Evolutionary conservation across 2,888 invertebrate species (phyloP).

Genomic region (Philhelius pedissequus): DNA sequence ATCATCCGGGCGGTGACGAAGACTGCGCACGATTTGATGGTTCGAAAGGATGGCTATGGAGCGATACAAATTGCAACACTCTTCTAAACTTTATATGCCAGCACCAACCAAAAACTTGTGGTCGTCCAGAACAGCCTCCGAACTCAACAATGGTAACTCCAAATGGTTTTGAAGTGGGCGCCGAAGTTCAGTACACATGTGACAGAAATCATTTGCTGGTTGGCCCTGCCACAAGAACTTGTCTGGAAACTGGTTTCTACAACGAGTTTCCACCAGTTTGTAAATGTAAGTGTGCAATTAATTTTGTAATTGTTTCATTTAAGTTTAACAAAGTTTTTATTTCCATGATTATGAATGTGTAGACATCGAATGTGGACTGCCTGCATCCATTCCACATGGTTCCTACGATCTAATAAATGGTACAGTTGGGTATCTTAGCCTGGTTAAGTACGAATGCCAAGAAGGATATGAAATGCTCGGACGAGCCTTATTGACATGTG

Average conservation of each 20-base stretch:
- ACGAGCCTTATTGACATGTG: slow-evolving; percentile 90
- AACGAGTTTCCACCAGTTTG: slow-evolving; percentile 96
- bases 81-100: slow-evolving; percentile 94
- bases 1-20: slow-evolving; percentile 89
- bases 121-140: slow-evolving; percentile 94
- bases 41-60: slow-evolving; percentile 96
- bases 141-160: slow-evolving; percentile 92
- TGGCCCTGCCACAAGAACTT: slow-evolving; percentile 90
- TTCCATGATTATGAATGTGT: slow-evolving; percentile 51
- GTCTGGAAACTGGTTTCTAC: slow-evolving; percentile 94
- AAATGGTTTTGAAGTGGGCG: slow-evolving; percentile 88
- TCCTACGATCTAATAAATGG: slow-evolving; percentile 89
- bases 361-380: slow-evolving; percentile 94
- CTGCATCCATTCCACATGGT: slow-evolving; percentile 91
- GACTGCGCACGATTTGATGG: slow-evolving; percentile 95
- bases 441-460: slow-evolving; percentile 90
- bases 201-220: slow-evolving; percentile 92
- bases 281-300: slow-evolving; percentile 85
- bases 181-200: slow-evolving; percentile 90
- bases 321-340: not conserved
- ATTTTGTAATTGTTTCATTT: not conserved
- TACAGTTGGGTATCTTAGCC: slow-evolving; percentile 92
- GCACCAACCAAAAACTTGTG: slow-evolving; percentile 94
- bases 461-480: slow-evolving; percentile 93
- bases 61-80: slow-evolving; percentile 92